Evolutionary conservation across 2,888 invertebrate genomes (phyloP).

Genomic region (Myathropa florea): DNA sequence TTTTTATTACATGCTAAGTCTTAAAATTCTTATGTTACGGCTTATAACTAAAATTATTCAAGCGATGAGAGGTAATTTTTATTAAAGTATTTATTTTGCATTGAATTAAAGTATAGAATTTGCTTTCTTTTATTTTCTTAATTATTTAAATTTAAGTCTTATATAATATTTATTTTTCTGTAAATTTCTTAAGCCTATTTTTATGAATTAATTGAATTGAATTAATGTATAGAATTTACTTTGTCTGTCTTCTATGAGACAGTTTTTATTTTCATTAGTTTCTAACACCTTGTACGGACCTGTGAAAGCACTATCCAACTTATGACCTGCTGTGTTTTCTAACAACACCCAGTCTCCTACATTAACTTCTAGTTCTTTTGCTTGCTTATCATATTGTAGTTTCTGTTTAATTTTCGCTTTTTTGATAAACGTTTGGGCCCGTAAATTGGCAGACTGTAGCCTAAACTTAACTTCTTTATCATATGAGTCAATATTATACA

Average conservation of each 20-base stretch:
- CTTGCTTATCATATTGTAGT: constrained; percentile 7
- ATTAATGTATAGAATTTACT: too few species aligned
- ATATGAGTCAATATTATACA: constrained; percentile 9
- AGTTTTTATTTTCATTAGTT: constrained; percentile 9
- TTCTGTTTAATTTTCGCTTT: constrained; percentile 24
- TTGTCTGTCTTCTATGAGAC: neutral
- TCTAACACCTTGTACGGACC: constrained; percentile 4
- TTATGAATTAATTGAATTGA: constrained; percentile 2
- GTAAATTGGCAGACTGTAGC: neutral
- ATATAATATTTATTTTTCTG: too few species aligned
- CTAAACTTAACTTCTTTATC: constrained; percentile 15
- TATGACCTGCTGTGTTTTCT: constrained; percentile 24
- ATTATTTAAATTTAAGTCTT: too few species aligned
- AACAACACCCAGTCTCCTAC: constrained; percentile 1
- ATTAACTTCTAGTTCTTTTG: neutral
- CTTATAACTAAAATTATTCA: too few species aligned
- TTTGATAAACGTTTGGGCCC: constrained; percentile 10
- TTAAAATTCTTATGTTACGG: too few species aligned
- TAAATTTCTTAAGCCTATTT: constrained; percentile 10
- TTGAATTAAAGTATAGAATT: too few species aligned
- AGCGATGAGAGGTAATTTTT: too few species aligned
- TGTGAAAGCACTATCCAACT: constrained; percentile 12
- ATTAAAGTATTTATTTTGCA: too few species aligned
- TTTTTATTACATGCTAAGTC: too few species aligned
- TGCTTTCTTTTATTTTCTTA: too few species aligned